Percentiles rank a stretch among this genome's conserved stretches.
These are phyloP conservation scores for Yponomeuta malinellus DNA, from an alignment of 2,888 invertebrate genomes.

Conservation along the genomic window DNA sequence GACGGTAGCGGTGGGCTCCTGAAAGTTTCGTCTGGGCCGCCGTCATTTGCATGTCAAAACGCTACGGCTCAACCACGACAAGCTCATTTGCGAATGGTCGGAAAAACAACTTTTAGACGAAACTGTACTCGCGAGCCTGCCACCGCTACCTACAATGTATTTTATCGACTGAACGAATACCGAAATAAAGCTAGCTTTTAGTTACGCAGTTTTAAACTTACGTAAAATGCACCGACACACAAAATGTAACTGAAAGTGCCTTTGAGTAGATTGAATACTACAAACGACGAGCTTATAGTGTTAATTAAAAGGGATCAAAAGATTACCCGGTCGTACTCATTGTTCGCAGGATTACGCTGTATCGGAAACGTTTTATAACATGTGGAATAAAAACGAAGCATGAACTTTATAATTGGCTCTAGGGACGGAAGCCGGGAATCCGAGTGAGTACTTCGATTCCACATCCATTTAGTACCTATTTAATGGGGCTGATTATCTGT, in stretches of 20 bases:
- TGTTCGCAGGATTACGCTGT: neutral
- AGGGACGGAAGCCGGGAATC: neutral
- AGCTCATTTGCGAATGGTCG: constrained; percentile 44
- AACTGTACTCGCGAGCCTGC: neutral
- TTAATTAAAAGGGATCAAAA: neutral
- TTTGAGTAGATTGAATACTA: neutral
- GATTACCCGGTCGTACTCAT: neutral
- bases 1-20: constrained; percentile 3
- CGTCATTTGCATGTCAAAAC: constrained; percentile 60
- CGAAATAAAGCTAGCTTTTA: neutral
- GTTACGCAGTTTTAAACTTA: neutral
- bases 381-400: neutral
- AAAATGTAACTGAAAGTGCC: neutral
- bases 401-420: neutral
- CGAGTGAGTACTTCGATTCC: neutral
- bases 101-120: constrained; percentile 6
- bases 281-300: constrained; percentile 1
- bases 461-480: neutral
- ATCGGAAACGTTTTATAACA: neutral
- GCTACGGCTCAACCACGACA: constrained; percentile 48
- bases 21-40: constrained; percentile 19
- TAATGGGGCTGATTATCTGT: neutral
- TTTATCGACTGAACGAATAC: constrained; percentile 1
- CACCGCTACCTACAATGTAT: neutral
- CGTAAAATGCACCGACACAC: neutral